Evolutionary conservation across 1,140 invertebrate species (phyloP), one percentile per base, ranked within the genome.

Genomic region (Lepidurus packardi): DNA sequence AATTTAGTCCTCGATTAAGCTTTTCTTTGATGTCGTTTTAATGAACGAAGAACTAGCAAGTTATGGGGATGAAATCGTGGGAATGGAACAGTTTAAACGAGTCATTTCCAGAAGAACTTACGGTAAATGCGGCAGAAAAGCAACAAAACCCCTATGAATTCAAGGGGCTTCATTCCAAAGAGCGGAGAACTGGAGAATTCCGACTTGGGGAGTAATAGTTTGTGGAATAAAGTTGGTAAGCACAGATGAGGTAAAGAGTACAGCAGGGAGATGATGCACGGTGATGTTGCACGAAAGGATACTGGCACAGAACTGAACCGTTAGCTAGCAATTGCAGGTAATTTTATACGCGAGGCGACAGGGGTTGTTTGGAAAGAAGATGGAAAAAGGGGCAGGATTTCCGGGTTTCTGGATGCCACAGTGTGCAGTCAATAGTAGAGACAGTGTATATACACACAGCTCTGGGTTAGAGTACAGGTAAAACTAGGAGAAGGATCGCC

Each of bases 391-490:
- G 53, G 53, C 53, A 65, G 53, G 53, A 65, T 65, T 65, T 65
- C 53, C 53, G 53, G 53, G 53, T 65, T 65, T 65, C 21, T 21
- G 53, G 53, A 65, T 65, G 53, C 53, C 53, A 65, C 53, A 65
- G 53, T 65, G 53, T 65, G 53, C 53, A 65, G 53, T 65, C 53
- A 65, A 65, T 21, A 65, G 53, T 65, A 21, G 21, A n/a, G 53
- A 34, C 34, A 34, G 34, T 34, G 4, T 34, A 34, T 34, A 34
- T 34, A 34, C 34, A 34, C 34, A 34, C 34, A 4, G 34, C 34
- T 34, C 34, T 34, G 34, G 34, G 34, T 34, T 34, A 34, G 0
- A 34, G 8, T 65, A 65, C 53, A 65, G 53, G 53, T 65, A 65
- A 65, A 65, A 65, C 53, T 65, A 9, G 34, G 53, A 65, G n/a